A percentile compares a stretch with the other conserved stretches of the same genome.
These are phyloP conservation scores for Bovichtus diacanthus DNA, from an alignment of 2,797 vertebrate genomes.

Conservation along the genomic window DNA sequence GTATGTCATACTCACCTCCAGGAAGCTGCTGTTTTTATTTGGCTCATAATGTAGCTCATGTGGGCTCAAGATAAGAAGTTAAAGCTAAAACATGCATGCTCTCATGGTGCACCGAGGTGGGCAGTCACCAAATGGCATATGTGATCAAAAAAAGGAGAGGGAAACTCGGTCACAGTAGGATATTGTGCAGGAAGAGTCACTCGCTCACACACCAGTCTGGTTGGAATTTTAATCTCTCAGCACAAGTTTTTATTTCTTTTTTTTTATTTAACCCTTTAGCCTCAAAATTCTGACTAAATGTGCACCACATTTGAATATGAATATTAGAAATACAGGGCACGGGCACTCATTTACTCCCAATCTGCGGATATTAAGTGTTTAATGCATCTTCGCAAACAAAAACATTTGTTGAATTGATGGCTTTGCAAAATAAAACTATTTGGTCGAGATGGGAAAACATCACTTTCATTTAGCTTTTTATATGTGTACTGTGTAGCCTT, in stretches of 20 bases:
- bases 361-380: background rate
- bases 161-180: background rate
- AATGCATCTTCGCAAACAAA: background rate
- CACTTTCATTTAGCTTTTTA: background rate
- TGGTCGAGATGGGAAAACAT: background rate
- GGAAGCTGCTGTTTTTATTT: no score
- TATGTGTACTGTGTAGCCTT: background rate
- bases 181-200: background rate
- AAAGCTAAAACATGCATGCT: constrained; percentile 1
- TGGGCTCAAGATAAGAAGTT: background rate
- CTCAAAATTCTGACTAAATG: background rate
- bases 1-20: background rate
- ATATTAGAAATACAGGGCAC: no score
- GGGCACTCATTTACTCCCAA: background rate
- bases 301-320: no score
- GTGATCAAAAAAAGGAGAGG: background rate
- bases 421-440: no score
- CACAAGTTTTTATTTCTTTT: no score
- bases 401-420: background rate
- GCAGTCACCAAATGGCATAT: background rate
- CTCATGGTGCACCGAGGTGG: background rate
- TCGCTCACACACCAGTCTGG: no score
- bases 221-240: background rate
- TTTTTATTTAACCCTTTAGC: background rate
- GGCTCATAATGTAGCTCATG: background rate